Base-by-base conservation (phyloP, 2,113 vertebrate genomes). In the Grantiella picta region DNA sequence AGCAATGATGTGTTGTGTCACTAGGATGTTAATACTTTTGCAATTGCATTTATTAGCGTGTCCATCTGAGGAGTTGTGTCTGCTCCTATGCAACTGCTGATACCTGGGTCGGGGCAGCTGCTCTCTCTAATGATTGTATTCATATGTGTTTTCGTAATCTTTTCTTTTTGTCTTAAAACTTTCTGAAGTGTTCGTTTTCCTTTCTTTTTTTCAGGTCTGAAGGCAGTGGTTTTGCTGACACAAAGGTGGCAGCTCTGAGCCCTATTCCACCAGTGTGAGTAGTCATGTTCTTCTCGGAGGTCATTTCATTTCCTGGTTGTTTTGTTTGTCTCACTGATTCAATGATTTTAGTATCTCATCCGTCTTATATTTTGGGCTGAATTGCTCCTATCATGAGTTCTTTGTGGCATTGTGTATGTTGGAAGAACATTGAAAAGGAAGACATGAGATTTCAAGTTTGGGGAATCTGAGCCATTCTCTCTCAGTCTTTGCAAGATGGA, bases 121-220 rank as follows among this genome's bases (percentile, higher is more conserved):
- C 12, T 82, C 79, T 85, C 61, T 75, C 25, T 79, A 71, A 54
- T 11, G 11, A 60, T 59, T 33, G 7, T 14, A 15, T 70, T 73
- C 4, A 36, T 69, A 4, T 7, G 5, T 17, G 8, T 69, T 77
- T 75, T 68, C 20, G 29, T 60, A 50, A n/a, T 44, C 1, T 16
- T 22, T 31, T 50, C 36, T 49, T 36, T 63, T 56, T 33, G 15
- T 23, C 11, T 17, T 52, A n/a, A 82, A 69, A 53, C 16, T 53
- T 83, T 64, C 29, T 84, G 56, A 33, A 57, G 35, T 38, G 19
- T 50, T 65, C 21, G 2, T 63, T 93, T 89, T 82, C 19, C 1
- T 85, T 11, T 90, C 15, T 70, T 91, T 85, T 85, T 96, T 80
- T 70, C 75, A 96, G 92, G 44, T 50, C 82, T 73, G 79, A 80